Evolutionary conservation across 2,888 invertebrate genomes (phyloP), one percentile per base, ranked within the genome.

Genomic region (Ennomos quercinarius): DNA sequence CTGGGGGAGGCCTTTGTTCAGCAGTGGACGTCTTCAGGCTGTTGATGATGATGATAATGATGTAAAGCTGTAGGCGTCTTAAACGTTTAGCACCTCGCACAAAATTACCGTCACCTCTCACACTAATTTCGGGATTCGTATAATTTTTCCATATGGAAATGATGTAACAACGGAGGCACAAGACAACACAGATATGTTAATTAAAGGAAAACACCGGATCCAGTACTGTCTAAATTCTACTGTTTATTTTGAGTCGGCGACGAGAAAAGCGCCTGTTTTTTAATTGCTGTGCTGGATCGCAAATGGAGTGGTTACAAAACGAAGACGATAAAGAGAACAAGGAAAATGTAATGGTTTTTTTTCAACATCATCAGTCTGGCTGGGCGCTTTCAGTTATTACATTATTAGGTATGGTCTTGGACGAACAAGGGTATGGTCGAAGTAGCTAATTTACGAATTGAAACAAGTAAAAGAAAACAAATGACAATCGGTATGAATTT

Each of bases 91-190:
- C 27, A 40, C 13, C 43, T 44, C 9, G 17, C 37, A 8, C 13
- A 42, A 53, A 45, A 39, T n/a, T 11, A 45, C 9, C 45, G 37
- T 9, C 11, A 17, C 8, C 59, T 54, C 59, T 42, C 34, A 9
- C 50, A 38, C 51, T 47, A 49, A 38, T 36, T 72, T 71, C 66
- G 84, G 84, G 84, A 85, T 80, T 80, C 81, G 84, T 81, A 88
- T 90, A 87, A 90, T 92, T 92, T 92, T 92, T 91, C 88, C 91
- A 90, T 92, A 92, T 91, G 92, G 89, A 89, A 91, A 92, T 92
- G 84, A 82, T 87, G 84, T 84, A 86, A 80, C 84, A 85, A 80
- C 86, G 77, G 77, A 81, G 77, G 86, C 70, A 82, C 84, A 92
- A 91, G 91, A 91, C 87, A 90, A 91, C 90, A 90, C 81, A 84